Evolutionary conservation across 1,140 invertebrate species (phyloP), one percentile per base, ranked within the genome.

Genomic region (Aradophagus sp.): DNA sequence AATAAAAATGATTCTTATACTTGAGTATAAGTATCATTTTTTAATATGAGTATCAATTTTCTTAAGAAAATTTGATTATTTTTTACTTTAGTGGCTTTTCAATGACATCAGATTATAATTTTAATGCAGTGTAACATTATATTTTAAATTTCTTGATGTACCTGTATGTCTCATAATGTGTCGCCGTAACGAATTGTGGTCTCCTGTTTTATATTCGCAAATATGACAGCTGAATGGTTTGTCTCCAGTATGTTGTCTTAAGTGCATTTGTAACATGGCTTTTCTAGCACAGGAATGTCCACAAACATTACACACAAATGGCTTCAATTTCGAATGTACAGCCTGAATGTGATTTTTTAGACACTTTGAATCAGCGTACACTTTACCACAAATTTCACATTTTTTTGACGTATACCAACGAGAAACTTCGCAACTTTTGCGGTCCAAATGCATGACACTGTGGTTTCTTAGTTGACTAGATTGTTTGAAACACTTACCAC

Each of bases 81-180:
- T n/a, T n/a, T n/a, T n/a, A n/a, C n/a, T n/a, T n/a, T n/a, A n/a
- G n/a, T n/a, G n/a, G n/a, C n/a, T n/a, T n/a, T n/a, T n/a, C n/a
- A n/a, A n/a, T n/a, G n/a, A n/a, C n/a, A n/a, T n/a, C n/a, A n/a
- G n/a, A n/a, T n/a, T n/a, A n/a, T n/a, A n/a, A n/a, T n/a, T n/a
- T n/a, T n/a, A n/a, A n/a, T n/a, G n/a, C n/a, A n/a, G n/a, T n/a
- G n/a, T n/a, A n/a, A n/a, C n/a, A n/a, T n/a, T n/a, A n/a, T n/a
- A n/a, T n/a, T n/a, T n/a, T n/a, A n/a, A n/a, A n/a, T n/a, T n/a
- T n/a, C n/a, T n/a, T 5, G 8, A 23, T 44, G 88, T 86, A 29
- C 92, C 93, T 5, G 91, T 90, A 73, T 95, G 94, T 53, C 91
- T 87, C 84, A 93, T 90, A 65, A 89, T 87, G 77, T 94, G 93